phyloP scores from a whole-genome alignment of 2,113 vertebrate species.

The Lepisosteus osseus region DNA sequence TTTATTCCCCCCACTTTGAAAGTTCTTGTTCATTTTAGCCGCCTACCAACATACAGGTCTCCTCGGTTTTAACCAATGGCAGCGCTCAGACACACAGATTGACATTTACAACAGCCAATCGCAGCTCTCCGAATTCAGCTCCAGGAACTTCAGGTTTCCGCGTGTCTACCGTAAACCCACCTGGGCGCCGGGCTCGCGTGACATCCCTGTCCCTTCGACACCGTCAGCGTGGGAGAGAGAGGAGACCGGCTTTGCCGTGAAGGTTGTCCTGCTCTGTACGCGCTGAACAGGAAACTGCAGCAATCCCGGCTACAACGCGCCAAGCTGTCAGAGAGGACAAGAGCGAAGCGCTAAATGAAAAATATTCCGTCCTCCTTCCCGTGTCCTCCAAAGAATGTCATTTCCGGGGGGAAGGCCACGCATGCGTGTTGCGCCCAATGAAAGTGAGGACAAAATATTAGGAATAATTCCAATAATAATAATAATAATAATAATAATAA shows the following conservation, averaged over 20 bases:
- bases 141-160: not conserved
- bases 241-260: not conserved
- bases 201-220: constrained; percentile 32
- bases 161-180: constrained; percentile 25
- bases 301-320: not conserved
- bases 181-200: constrained; percentile 29
- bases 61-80: constrained; percentile 3
- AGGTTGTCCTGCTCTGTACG: not conserved
- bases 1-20: too few species aligned
- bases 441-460: not conserved
- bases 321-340: not conserved
- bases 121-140: not conserved
- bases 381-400: constrained; percentile 6
- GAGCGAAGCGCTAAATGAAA: not conserved
- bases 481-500: not conserved
- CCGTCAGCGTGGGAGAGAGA: not conserved
- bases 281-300: not conserved
- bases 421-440: not conserved
- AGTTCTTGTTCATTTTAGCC: too few species aligned
- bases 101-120: not conserved
- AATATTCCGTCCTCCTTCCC: not conserved
- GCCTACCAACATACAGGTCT: not conserved
- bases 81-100: not conserved
- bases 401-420: not conserved
- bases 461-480: not conserved